Conservation (phyloP, 2,113 vertebrate genomes). For the Bufo gargarizans region DNA sequence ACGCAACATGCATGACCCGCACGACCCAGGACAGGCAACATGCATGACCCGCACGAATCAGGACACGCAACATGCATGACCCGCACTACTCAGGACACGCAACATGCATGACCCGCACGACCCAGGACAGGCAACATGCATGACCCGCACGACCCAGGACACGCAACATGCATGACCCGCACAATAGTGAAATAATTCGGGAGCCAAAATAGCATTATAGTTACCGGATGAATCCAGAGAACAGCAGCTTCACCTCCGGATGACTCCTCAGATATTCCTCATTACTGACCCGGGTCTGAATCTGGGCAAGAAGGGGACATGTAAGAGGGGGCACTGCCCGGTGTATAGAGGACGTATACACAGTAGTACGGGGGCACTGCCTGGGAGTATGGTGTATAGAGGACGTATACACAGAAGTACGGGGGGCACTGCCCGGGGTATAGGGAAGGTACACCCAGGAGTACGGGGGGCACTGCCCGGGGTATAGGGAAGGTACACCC, state of each 20-base stretch:
- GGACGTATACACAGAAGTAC: not conserved
- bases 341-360: not conserved
- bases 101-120: not conserved
- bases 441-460: not conserved
- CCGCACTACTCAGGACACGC: too few species aligned
- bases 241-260: slow-evolving; percentile 76
- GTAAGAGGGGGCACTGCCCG: not conserved
- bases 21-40: too few species aligned
- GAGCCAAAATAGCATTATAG: not conserved
- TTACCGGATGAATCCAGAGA: slow-evolving; percentile 81
- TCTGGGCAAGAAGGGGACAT: slow-evolving; percentile 64
- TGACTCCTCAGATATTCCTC: slow-evolving; percentile 81
- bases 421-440: not conserved
- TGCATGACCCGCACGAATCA: too few species aligned
- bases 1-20: too few species aligned
- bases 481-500: too few species aligned
- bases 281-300: slow-evolving; percentile 79
- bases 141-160: too few species aligned
- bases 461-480: not conserved
- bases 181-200: not conserved
- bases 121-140: not conserved
- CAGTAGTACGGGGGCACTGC: not conserved
- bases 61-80: too few species aligned
- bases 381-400: not conserved
- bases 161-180: not conserved